Percentiles rank a stretch among this genome's conserved stretches.
phyloP scores from a whole-genome alignment of 2,113 vertebrate genomes.

The Rafetus swinhoei region DNA sequence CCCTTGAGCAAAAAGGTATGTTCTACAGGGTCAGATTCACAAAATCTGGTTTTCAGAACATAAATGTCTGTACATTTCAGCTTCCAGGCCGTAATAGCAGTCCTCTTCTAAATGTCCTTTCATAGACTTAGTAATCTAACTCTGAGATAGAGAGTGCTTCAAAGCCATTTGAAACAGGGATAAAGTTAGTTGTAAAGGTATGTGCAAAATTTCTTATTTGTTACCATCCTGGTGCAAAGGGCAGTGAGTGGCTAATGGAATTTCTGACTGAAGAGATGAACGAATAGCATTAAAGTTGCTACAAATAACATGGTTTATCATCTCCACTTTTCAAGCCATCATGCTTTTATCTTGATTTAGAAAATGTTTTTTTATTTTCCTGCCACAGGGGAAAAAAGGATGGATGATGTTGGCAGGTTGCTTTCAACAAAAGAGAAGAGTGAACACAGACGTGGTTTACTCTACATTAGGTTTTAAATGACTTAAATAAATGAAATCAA shows the following conservation, averaged over 20 bases:
- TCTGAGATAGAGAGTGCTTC: not conserved
- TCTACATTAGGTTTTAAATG: not conserved
- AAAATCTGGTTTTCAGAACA: not conserved
- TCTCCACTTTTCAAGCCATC: not conserved
- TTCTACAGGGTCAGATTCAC: not conserved
- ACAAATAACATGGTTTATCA: not conserved
- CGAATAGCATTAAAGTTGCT: conserved; percentile 10
- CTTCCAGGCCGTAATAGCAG: not conserved
- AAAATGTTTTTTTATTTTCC: not conserved
- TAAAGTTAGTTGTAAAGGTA: conserved; percentile 14
- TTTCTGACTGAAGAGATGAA: not conserved
- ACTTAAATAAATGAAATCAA: not conserved
- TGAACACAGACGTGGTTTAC: not conserved
- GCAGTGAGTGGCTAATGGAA: conserved; percentile 25
- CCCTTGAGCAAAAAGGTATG: not conserved
- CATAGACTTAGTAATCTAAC: not conserved
- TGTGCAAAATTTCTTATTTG: conserved; percentile 34
- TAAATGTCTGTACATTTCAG: not conserved
- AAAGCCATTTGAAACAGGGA: not conserved
- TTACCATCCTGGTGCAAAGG: conserved; percentile 2
- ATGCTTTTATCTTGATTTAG: not conserved
- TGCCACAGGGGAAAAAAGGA: not conserved
- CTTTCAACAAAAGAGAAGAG: not conserved
- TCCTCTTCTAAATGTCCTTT: not conserved
- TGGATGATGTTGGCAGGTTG: not conserved